These are phyloP conservation scores for Pseudonaja textilis DNA, from an alignment of 2,113 vertebrate genomes.

Conservation along the genomic window DNA sequence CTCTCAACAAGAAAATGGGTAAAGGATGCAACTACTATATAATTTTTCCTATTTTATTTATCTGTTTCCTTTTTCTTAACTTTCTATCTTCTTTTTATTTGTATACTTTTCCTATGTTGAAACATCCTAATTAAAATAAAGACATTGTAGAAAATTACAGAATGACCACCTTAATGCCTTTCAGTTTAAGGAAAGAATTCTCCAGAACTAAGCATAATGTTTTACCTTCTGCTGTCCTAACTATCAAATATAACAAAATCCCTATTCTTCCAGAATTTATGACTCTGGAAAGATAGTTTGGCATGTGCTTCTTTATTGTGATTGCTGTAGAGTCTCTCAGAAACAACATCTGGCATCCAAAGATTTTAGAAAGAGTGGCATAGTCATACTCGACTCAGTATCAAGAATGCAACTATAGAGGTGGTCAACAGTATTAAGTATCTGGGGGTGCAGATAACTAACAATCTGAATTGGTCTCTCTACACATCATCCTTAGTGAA, in stretches of 20 bases:
- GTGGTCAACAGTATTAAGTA: too few species aligned
- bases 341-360: not conserved
- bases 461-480: too few species aligned
- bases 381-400: too few species aligned
- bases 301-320: not conserved
- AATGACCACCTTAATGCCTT: not conserved
- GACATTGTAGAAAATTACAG: not conserved
- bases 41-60: not conserved
- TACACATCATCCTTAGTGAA: too few species aligned
- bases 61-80: not conserved
- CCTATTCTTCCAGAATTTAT: too few species aligned
- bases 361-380: too few species aligned
- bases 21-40: not conserved
- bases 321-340: not conserved
- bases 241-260: not conserved
- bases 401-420: too few species aligned
- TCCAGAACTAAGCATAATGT: not conserved
- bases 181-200: not conserved
- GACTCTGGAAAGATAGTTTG: not conserved
- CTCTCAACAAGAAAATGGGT: not conserved
- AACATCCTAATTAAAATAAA: not conserved
- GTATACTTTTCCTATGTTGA: not conserved
- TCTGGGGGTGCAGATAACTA: too few species aligned
- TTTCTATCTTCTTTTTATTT: not conserved
- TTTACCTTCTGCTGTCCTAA: not conserved